Evolutionary conservation across 2,888 invertebrate genomes (phyloP), one percentile per base, ranked within the genome.

Genomic region (Enchytraeus crypticus): DNA sequence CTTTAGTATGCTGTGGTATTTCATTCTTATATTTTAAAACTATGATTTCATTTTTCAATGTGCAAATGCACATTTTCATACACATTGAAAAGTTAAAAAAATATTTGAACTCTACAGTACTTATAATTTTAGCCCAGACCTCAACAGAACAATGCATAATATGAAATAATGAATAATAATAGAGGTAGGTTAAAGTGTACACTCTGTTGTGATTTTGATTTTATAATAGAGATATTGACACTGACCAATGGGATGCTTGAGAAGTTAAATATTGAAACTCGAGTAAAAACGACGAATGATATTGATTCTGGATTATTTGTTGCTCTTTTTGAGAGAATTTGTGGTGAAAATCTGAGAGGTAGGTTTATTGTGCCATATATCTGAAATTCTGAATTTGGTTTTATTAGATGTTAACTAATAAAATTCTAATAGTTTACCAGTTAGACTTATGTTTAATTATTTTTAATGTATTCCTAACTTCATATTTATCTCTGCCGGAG

Each of bases 241-340:
- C 66, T 75, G 62, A 69, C 73, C 30, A 78, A 78, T 62, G 67
- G 66, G 5, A 66, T 78, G 45, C 63, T 78, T 45, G 66, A 63
- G 5, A 72, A 76, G 64, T 70, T 77, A 23, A 73, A 73, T 64
- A 70, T 74, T n/a, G 66, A 69, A 5, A 68, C 64, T 18, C 63
- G 66, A 33, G 68, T 77, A 3, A 60, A 63, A 23, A 64, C 69
- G 29, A 58, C 71, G 30, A 64, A 68, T 30, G 76, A 78, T 29
- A 74, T 78, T 34, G 71, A 69, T 32, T 69, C 75, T 23, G 59
- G 69, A 5, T 66, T 75, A 3, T 75, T 75, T 71, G 74, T 77
- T 23, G 72, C 72, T 11, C 59, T 78, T 57, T 77, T 73, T 66
- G 76, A 76, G 66, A 77, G 76, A 21, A 66, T 78, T 21, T 73